These are phyloP conservation scores for Corapipo altera DNA, from an alignment of 2,113 vertebrate species.

Conservation along the genomic window DNA sequence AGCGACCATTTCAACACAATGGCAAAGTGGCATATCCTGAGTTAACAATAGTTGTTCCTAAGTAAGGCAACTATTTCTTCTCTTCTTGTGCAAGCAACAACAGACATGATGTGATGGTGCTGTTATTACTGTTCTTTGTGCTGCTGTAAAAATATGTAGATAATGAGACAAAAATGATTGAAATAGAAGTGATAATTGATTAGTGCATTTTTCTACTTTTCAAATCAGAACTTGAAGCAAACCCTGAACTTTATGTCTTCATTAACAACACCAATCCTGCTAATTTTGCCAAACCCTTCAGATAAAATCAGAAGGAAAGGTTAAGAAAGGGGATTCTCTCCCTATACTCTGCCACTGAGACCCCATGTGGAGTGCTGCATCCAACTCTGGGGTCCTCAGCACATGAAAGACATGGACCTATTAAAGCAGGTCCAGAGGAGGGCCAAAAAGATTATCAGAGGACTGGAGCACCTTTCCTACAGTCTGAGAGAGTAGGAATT, in stretches of 20 bases:
- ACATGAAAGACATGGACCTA: neutral
- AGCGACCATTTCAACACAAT: conserved; percentile 5
- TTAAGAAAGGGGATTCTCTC: neutral
- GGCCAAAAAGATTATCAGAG: neutral
- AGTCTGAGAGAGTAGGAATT: neutral
- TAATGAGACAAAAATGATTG: neutral
- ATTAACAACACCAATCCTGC: neutral
- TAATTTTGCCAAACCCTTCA: neutral
- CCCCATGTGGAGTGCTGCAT: neutral
- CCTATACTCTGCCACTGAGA: neutral
- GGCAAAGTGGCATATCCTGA: neutral
- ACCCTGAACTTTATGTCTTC: neutral
- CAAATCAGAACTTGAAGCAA: neutral
- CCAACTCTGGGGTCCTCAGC: neutral
- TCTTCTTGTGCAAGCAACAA: neutral
- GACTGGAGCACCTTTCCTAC: neutral
- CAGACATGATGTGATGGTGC: neutral
- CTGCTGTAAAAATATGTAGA: neutral
- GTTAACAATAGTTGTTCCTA: neutral
- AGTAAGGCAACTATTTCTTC: neutral
- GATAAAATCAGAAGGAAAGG: neutral
- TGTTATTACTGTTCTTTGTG: neutral
- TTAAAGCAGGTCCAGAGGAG: neutral
- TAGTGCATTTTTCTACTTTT: neutral
- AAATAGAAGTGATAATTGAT: neutral